phyloP scores from a whole-genome alignment of 2,888 invertebrate genomes.

The Beris morrisii region DNA sequence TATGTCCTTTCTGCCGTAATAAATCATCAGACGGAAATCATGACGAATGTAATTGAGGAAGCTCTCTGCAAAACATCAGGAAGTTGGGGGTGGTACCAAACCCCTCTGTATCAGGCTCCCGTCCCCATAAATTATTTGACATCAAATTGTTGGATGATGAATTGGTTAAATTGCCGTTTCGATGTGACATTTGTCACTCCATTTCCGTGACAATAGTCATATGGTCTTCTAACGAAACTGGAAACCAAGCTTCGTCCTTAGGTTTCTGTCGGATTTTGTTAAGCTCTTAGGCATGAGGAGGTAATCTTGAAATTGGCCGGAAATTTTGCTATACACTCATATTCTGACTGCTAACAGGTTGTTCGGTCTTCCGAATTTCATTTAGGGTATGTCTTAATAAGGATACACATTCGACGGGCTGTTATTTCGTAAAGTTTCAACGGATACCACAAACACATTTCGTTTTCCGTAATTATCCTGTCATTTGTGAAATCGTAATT shows the following conservation, averaged over 20 bases:
- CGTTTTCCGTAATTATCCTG: constrained; percentile 22
- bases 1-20: constrained; percentile 3
- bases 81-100: background rate
- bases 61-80: background rate
- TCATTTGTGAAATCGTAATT: constrained; percentile 1
- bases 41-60: constrained; percentile 21
- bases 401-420: background rate
- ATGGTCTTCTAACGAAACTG: background rate
- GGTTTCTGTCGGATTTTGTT: background rate
- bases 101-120: background rate
- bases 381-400: background rate
- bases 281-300: background rate
- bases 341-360: background rate
- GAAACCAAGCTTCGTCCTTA: background rate
- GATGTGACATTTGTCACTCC: constrained; percentile 18
- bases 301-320: constrained; percentile 7
- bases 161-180: constrained; percentile 11
- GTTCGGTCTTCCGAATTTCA: background rate
- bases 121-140: background rate
- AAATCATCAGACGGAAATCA: constrained; percentile 26
- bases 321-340: background rate
- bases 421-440: constrained; percentile 2
- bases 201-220: constrained; percentile 13
- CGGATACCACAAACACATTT: constrained; percentile 8
- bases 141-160: constrained; percentile 6